Conservation (phyloP, 2,888 invertebrate species). For the Megalurothrips usitatus region DNA sequence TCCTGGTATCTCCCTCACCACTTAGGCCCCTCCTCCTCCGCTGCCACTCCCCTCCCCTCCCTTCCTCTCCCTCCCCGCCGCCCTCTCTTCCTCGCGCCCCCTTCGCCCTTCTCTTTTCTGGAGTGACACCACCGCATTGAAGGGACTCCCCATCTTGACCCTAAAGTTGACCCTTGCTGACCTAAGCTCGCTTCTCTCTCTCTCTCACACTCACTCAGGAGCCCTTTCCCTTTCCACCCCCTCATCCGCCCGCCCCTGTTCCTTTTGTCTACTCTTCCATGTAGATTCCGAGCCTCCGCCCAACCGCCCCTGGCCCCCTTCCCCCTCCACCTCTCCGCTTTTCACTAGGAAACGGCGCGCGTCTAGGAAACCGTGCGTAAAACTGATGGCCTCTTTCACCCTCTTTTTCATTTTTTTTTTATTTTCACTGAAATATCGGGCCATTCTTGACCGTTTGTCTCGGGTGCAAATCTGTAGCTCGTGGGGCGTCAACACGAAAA, state of each 20-base stretch:
- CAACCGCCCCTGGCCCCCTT: not conserved
- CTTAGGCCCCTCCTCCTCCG: constrained; percentile 4
- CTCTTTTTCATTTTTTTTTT: no score
- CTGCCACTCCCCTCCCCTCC: not conserved
- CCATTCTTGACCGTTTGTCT: no score
- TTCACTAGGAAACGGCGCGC: not conserved
- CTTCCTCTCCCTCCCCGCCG: not conserved
- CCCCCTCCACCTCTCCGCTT: constrained; percentile 36
- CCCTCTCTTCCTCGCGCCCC: not conserved
- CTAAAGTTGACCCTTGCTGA: constrained; percentile 40
- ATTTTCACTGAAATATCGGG: no score
- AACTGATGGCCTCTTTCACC: no score
- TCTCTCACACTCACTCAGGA: not conserved
- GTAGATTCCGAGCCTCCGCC: constrained; percentile 45
- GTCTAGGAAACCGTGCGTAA: no score
- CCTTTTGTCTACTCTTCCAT: constrained; percentile 37
- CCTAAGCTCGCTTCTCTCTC: constrained; percentile 35
- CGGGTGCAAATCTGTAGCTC: not conserved
- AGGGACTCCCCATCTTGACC: constrained; percentile 31
- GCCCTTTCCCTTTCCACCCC: no score
- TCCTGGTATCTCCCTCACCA: constrained; percentile 11
- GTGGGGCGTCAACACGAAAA: not conserved
- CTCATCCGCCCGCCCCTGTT: not conserved
- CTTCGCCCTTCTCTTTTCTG: not conserved
- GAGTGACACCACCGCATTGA: constrained; percentile 11